Percentiles rank a stretch among this genome's conserved stretches.
Conservation (phyloP, 2,888 invertebrate species). For the Gastrophysa polygoni region DNA sequence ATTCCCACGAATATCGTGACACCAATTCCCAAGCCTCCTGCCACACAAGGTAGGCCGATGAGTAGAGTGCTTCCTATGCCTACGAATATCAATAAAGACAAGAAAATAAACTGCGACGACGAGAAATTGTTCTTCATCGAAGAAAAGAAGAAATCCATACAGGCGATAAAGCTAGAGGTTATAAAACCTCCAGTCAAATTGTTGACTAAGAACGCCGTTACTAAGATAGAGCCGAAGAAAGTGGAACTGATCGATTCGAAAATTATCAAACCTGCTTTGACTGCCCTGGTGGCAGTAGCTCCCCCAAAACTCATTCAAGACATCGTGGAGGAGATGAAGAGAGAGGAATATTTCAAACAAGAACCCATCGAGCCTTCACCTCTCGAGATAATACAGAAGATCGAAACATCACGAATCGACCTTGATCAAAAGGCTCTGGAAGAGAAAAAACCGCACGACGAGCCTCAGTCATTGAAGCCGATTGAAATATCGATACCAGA, state of each 20-base stretch:
- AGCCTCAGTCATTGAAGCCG: constrained; percentile 18
- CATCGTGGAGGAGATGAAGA: constrained; percentile 15
- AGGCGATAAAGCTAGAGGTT: constrained; percentile 48
- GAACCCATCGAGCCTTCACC: constrained; percentile 1
- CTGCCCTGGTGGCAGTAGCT: constrained; percentile 3
- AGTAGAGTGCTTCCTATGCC: constrained; percentile 81
- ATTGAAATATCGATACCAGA: constrained; percentile 29
- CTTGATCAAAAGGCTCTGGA: constrained; percentile 16
- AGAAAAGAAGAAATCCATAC: constrained; percentile 60
- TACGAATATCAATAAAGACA: constrained; percentile 64
- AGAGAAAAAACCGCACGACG: constrained; percentile 9
- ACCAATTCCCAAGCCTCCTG: constrained; percentile 64
- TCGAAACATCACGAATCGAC: constrained; percentile 11
- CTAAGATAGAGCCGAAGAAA: constrained; percentile 33
- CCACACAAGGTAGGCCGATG: constrained; percentile 68
- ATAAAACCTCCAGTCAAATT: constrained; percentile 34
- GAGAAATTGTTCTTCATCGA: constrained; percentile 59
- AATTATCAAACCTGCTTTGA: constrained; percentile 29
- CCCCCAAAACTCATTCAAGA: not conserved
- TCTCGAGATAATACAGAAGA: constrained; percentile 10
- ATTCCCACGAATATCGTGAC: constrained; percentile 76
- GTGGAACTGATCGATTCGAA: constrained; percentile 41
- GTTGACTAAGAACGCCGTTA: constrained; percentile 18
- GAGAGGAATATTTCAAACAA: constrained; percentile 12
- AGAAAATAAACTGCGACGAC: constrained; percentile 56